Percentiles rank a stretch among this genome's conserved stretches.
phyloP scores from a whole-genome alignment of 2,113 vertebrate species.

The Nansenia antarctica region DNA sequence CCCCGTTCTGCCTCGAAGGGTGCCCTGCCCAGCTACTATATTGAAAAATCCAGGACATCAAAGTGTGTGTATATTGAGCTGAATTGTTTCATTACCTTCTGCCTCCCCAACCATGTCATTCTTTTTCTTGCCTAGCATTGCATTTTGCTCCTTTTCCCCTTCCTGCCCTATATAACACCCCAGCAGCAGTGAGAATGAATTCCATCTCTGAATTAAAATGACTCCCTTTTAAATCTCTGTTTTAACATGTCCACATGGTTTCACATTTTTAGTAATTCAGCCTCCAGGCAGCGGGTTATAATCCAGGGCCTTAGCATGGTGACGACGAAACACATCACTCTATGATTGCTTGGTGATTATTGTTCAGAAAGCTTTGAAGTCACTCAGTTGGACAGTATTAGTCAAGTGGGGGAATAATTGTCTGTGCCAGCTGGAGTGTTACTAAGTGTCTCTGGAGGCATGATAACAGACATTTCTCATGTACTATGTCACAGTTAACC shows the following conservation, averaged over 20 bases:
- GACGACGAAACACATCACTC: too few relatives aligned
- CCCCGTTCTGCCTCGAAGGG: conserved; percentile 48
- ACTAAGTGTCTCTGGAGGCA: conserved; percentile 14
- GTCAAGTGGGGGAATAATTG: conserved; percentile 13
- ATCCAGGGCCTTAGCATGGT: too few relatives aligned
- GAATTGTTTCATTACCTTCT: not conserved
- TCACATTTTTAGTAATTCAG: too few relatives aligned
- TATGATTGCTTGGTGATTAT: conserved; percentile 25
- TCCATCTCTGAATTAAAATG: too few relatives aligned
- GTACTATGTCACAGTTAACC: conserved; percentile 20
- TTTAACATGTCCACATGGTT: too few relatives aligned
- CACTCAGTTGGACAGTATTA: conserved; percentile 17
- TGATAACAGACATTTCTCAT: conserved; percentile 14
- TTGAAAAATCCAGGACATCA: conserved; percentile 24
- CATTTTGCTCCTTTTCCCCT: not conserved
- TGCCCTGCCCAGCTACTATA: not conserved
- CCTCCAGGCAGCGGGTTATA: too few relatives aligned
- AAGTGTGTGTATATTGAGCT: conserved; percentile 18
- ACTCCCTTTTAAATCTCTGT: too few relatives aligned
- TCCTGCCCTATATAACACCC: too few relatives aligned
- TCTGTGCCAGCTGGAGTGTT: conserved; percentile 22
- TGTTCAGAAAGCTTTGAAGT: conserved; percentile 35
- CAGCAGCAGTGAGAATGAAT: not conserved
- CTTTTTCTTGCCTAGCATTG: not conserved
- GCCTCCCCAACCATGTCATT: too few relatives aligned